Percentiles rank a stretch among this genome's conserved stretches.
These are phyloP conservation scores for Spheniscus humboldti DNA, from an alignment of 2,797 vertebrate species.

Conservation along the genomic window DNA sequence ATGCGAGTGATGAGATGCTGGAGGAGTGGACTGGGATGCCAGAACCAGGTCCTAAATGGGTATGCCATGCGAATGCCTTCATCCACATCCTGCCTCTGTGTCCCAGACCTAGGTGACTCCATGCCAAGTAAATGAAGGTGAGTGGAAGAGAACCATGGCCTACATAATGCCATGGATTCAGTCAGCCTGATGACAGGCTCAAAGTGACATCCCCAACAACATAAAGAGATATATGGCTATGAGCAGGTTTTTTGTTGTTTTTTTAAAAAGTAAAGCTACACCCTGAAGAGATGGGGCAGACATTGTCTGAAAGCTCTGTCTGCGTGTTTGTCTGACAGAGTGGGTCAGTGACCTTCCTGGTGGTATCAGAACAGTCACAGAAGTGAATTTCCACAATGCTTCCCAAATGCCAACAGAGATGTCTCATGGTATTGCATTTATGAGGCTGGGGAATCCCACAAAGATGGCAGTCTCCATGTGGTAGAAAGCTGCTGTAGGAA, in stretches of 20 bases:
- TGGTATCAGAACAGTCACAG: neutral
- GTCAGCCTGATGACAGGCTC: neutral
- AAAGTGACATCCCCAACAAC: neutral
- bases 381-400: neutral
- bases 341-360: neutral
- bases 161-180: neutral
- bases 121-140: neutral
- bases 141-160: neutral
- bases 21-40: neutral
- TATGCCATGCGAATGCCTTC: neutral
- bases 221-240: neutral
- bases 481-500: neutral
- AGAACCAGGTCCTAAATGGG: neutral
- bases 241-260: neutral
- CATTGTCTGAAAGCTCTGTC: neutral
- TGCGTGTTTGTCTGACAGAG: neutral
- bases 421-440: neutral
- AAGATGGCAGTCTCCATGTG: neutral
- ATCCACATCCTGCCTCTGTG: neutral
- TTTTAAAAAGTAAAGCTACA: neutral
- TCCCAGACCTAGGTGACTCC: neutral
- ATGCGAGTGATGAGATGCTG: neutral
- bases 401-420: neutral
- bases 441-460: neutral
- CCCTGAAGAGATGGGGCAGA: neutral